Evolutionary conservation across 2,113 vertebrate species (phyloP).

Genomic region (Hucho hucho): DNA sequence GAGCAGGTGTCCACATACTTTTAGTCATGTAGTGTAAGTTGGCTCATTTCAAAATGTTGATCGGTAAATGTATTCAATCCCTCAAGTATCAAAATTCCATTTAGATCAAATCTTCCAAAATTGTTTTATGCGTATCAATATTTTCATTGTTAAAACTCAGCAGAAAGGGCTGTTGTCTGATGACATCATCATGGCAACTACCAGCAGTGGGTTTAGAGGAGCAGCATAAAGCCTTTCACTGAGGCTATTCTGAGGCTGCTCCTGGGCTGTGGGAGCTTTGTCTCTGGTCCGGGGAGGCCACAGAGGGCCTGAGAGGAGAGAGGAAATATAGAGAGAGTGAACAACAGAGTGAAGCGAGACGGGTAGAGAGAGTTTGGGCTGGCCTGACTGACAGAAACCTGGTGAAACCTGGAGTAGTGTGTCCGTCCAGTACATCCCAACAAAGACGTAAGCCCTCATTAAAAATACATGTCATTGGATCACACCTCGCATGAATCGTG

Average conservation of each 20-base stretch:
- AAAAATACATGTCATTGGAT: conserved; percentile 76
- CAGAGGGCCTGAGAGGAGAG: neutral
- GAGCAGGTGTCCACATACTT: too few species aligned
- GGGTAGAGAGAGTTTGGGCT: neutral
- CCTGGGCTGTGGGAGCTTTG: conserved; percentile 40
- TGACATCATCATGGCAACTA: conserved; percentile 31
- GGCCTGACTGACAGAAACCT: conserved; percentile 41
- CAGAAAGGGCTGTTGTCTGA: neutral
- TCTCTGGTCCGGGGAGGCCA: conserved; percentile 41
- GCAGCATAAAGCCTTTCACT: conserved; percentile 36
- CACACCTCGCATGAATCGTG: conserved; percentile 60
- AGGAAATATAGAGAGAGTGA: neutral
- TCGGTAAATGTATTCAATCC: too few species aligned
- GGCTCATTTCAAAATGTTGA: too few species aligned
- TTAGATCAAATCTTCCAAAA: neutral
- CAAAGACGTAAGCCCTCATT: conserved; percentile 72
- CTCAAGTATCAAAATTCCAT: neutral
- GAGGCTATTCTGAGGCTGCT: neutral
- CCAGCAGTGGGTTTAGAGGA: neutral
- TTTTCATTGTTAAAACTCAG: neutral
- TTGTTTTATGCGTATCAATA: neutral
- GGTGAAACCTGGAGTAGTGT: conserved; percentile 48
- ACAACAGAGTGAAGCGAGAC: neutral
- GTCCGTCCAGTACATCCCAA: conserved; percentile 49
- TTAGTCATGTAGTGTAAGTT: too few species aligned